Conservation (phyloP, 1,140 invertebrate genomes). For the Hirudo medicinalis region DNA sequence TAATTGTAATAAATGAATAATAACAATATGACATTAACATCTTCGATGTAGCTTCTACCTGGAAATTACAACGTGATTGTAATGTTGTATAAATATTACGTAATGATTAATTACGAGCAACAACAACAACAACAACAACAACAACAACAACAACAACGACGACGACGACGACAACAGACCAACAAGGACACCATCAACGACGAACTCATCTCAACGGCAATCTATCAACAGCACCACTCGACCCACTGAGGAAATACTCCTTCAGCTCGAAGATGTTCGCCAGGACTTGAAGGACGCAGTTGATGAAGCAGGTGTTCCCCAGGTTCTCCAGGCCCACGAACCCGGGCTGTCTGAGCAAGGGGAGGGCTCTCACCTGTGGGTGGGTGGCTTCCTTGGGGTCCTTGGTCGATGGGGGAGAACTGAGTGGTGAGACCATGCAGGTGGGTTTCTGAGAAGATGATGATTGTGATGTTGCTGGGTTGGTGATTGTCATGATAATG, state of each 20-base stretch:
- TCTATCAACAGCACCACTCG: neutral
- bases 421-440: slow-evolving; percentile 37
- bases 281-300: slow-evolving; percentile 43
- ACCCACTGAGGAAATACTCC: slow-evolving; percentile 42
- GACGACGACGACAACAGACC: too few relatives aligned
- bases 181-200: neutral
- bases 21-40: too few relatives aligned
- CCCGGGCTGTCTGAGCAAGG: slow-evolving; percentile 27
- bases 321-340: slow-evolving; percentile 39
- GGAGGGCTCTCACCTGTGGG: neutral
- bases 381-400: neutral
- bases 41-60: too few relatives aligned
- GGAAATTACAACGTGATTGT: too few relatives aligned
- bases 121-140: too few relatives aligned
- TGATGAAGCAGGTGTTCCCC: slow-evolving; percentile 44
- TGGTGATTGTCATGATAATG: too few relatives aligned
- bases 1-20: slow-evolving; percentile 17
- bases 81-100: too few relatives aligned
- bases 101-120: too few relatives aligned
- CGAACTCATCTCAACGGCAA: neutral
- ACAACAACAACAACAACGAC: too few relatives aligned
- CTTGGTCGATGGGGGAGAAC: slow-evolving; percentile 25
- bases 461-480: neutral
- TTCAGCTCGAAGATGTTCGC: slow-evolving; percentile 37
- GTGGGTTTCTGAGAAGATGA: slow-evolving; percentile 33